Conservation (phyloP, 2,113 vertebrate genomes). For the Ophthalmotilapia sp. region DNA sequence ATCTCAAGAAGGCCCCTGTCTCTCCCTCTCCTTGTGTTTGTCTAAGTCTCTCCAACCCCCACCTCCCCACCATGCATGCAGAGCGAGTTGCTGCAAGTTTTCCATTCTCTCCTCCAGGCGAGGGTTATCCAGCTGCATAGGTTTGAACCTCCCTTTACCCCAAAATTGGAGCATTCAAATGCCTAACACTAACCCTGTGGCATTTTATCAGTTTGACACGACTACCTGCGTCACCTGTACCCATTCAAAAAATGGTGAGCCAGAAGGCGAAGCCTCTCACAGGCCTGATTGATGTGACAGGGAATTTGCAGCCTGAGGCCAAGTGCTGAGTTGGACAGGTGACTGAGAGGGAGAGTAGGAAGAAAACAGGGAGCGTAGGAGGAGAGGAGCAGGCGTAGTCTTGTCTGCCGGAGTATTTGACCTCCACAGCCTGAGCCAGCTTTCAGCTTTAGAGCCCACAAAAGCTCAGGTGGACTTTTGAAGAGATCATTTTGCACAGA, state of each 20-base stretch:
- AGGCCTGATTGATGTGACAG: slow-evolving; percentile 33
- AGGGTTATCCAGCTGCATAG: not conserved
- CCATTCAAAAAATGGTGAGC: not conserved
- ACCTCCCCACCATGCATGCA: slow-evolving; percentile 18
- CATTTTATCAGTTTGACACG: not conserved
- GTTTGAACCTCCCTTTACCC: not conserved
- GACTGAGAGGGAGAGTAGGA: not conserved
- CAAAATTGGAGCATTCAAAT: not conserved
- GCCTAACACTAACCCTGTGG: not conserved
- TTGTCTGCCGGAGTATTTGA: slow-evolving; percentile 32
- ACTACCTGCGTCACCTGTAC: not conserved
- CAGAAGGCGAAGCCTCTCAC: not conserved
- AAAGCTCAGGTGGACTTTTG: not conserved
- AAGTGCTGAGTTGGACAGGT: slow-evolving; percentile 30
- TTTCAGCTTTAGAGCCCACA: not conserved
- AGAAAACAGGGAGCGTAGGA: not conserved
- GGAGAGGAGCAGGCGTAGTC: slow-evolving; percentile 32
- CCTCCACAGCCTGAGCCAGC: not conserved
- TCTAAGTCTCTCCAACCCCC: not conserved
- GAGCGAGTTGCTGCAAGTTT: slow-evolving; percentile 70
- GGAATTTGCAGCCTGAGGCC: slow-evolving; percentile 23
- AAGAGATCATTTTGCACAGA: not conserved
- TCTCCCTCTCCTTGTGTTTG: not conserved
- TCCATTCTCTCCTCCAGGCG: slow-evolving; percentile 28
- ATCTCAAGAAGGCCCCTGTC: slow-evolving; percentile 36